Percentiles rank a stretch among this genome's conserved stretches.
These are phyloP conservation scores for Clostera curtula DNA, from an alignment of 2,888 invertebrate species.

Conservation along the genomic window DNA sequence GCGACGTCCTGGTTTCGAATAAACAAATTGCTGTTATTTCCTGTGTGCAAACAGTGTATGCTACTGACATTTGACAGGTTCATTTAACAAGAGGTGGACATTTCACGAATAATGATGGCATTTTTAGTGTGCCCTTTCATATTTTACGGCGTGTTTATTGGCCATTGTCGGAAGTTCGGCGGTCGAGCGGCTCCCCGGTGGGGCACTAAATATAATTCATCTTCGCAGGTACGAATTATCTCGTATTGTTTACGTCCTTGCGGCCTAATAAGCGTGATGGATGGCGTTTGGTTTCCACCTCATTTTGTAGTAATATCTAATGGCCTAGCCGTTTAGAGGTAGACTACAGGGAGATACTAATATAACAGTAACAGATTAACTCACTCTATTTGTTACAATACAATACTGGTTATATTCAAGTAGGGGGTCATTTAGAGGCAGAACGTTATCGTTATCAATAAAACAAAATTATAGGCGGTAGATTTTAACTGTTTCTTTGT, in stretches of 20 bases:
- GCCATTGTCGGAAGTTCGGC: slow-evolving; percentile 54
- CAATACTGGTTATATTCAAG: too few species aligned
- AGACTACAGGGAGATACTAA: too few species aligned
- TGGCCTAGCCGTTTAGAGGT: neutral
- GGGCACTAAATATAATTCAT: slow-evolving; percentile 64
- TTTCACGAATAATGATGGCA: slow-evolving; percentile 62
- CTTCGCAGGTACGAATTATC: slow-evolving; percentile 47
- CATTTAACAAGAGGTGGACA: slow-evolving; percentile 67
- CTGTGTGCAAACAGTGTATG: slow-evolving; percentile 18
- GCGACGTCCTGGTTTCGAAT: too few species aligned
- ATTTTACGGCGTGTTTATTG: slow-evolving; percentile 72
- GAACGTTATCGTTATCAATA: too few species aligned
- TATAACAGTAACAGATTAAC: too few species aligned
- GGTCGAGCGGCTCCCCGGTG: slow-evolving; percentile 38
- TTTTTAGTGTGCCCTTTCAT: slow-evolving; percentile 66
- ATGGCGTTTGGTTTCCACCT: slow-evolving; percentile 9
- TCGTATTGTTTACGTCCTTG: slow-evolving; percentile 47
- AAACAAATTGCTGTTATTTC: too few species aligned
- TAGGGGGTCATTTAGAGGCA: too few species aligned
- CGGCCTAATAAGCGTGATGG: slow-evolving; percentile 47
- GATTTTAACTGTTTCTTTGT: too few species aligned
- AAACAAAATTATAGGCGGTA: too few species aligned
- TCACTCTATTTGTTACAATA: too few species aligned
- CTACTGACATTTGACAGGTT: slow-evolving; percentile 53
- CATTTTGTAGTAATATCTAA: neutral